A percentile compares a stretch with the other conserved stretches of the same genome.
These are phyloP conservation scores for Bucco capensis DNA, from an alignment of 2,113 vertebrate genomes.

Conservation along the genomic window DNA sequence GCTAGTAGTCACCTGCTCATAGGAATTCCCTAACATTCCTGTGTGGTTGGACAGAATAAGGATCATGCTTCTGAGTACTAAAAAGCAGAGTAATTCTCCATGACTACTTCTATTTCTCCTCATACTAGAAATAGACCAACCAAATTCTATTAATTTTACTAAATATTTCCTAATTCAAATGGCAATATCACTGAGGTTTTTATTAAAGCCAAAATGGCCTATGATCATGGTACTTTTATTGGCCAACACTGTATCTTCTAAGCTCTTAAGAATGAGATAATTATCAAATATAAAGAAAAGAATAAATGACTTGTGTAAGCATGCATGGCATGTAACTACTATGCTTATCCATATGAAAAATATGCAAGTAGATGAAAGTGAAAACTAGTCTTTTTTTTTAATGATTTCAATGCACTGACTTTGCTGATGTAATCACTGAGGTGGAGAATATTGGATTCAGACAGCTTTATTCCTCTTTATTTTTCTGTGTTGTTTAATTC, in stretches of 20 bases:
- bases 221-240: background rate
- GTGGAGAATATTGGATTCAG: background rate
- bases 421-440: background rate
- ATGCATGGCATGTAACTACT: background rate
- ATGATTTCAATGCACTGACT: background rate
- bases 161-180: background rate
- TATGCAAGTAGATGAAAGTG: background rate
- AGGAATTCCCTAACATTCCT: background rate
- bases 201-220: background rate
- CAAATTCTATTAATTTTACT: background rate
- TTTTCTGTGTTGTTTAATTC: background rate
- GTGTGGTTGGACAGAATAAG: background rate
- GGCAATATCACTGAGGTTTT: background rate
- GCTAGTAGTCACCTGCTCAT: background rate
- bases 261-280: background rate
- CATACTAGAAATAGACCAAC: background rate
- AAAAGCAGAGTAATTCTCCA: background rate
- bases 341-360: background rate
- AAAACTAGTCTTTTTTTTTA: background rate
- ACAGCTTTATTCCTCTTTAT: background rate
- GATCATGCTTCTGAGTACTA: background rate
- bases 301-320: background rate
- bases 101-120: background rate
- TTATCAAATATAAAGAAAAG: background rate
- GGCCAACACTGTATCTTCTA: background rate